Base-by-base conservation (phyloP, 2,888 invertebrate species). In the Bembecia ichneumoniformis region DNA sequence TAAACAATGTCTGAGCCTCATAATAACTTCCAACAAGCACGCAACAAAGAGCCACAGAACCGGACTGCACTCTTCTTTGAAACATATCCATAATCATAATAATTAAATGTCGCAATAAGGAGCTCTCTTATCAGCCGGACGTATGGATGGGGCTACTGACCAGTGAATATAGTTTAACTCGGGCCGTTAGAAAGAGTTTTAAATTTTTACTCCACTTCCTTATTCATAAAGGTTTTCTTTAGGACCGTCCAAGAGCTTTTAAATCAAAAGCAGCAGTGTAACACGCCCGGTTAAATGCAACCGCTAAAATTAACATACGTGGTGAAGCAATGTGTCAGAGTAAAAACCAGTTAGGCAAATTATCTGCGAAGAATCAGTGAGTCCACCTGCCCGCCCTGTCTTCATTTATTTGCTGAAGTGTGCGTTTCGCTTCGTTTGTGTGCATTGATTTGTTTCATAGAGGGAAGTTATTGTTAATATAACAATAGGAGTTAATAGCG, bases 291-390 rank as follows among this genome's bases (percentile, higher is more conserved):
- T 15, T 15, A 16, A 2, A 44, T 16, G 14, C 7, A 16, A 14
- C 16, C 11, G 11, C 16, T 10, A 1, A 17, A 15, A 15, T 7
- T 15, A 11, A 16, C 15, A 9, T 44, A 14, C 17, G 44, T 44
- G 9, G 44, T 44, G 44, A 46, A 17, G 34, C 20, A 3, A 34
- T 13, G n/a, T 34, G 46, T 46, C 46, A 46, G 28, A 46, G 34
- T 46, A 46, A 46, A 68, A 83, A 83, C 83, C 80, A 72, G 83
- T 83, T 82, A 82, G 74, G 82, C 73, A 82, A 82, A 83, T 82
- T 82, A 82, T 82, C 82, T 68, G 73, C 72, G 62, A 71, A 62
- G 79, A 79, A 83, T 82, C 79, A 76, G 72, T 71, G 77, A 65
- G 56, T 78, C 68, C 83, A 84, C 83, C 83, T 84, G 83, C 81